Evolutionary conservation across 1,140 invertebrate genomes (phyloP).

Genomic region (Macrotrachela quadricornifera): DNA sequence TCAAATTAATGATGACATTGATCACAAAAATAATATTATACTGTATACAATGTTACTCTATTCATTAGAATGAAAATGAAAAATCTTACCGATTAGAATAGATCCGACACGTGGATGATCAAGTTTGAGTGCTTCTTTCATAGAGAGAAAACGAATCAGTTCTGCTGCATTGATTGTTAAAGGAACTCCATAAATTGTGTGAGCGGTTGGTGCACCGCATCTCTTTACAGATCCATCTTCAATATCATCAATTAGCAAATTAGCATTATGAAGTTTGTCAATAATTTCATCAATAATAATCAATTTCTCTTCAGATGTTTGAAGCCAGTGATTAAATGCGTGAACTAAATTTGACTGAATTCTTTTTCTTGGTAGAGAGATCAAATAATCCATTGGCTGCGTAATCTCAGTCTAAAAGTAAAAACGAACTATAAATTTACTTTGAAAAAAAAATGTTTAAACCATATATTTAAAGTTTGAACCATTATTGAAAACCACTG

Average conservation of each 20-base stretch:
- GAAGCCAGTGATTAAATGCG: conserved; percentile 84
- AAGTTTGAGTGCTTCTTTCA: conserved; percentile 58
- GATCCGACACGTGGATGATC: conserved; percentile 52
- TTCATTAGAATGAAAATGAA: too few species aligned
- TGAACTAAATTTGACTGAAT: conserved; percentile 60
- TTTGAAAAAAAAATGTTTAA: too few species aligned
- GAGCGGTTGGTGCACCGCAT: conserved; percentile 66
- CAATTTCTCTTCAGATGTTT: conserved; percentile 62
- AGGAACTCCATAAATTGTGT: conserved; percentile 77
- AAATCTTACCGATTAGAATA: conserved; percentile 33
- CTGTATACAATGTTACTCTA: too few species aligned
- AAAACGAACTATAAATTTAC: too few species aligned
- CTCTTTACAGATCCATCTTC: conserved; percentile 80
- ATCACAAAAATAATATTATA: too few species aligned
- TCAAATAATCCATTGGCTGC: conserved; percentile 63
- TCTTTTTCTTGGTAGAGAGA: conserved; percentile 60
- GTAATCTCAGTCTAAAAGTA: too few species aligned
- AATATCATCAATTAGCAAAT: conserved; percentile 82
- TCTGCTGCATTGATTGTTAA: conserved; percentile 91
- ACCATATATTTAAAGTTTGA: too few species aligned
- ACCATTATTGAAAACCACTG: too few species aligned
- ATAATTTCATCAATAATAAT: conserved; percentile 61
- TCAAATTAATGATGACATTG: too few species aligned
- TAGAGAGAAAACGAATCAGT: conserved; percentile 68
- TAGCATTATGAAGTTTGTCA: conserved; percentile 86